Evolutionary conservation across 2,113 vertebrate genomes (phyloP), one percentile per base, ranked within the genome.

Genomic region (Heloderma charlesbogerti): DNA sequence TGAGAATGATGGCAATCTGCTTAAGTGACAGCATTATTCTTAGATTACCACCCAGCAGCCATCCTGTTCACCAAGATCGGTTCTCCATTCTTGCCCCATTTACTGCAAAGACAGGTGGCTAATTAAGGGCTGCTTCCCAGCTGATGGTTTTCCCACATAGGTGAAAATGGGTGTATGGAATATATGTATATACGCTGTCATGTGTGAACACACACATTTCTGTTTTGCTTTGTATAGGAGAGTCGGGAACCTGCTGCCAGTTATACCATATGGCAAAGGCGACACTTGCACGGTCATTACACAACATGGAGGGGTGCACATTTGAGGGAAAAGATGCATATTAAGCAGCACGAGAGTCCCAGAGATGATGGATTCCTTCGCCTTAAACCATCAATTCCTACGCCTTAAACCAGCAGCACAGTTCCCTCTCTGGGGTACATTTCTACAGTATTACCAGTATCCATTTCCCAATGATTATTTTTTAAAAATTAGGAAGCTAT

Each of bases 121-220:
- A 86, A 86, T 80, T 60, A 43, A 90, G 60, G 45, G 82, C 18
- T 75, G 69, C 66, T 82, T 89, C 48, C 40, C 13, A 83, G 27
- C 20, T 75, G 40, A 54, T 34, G 69, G 10, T 67, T 84, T 89
- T 89, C n/a, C 25, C 20, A 54, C 31, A 51, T 54, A 34, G 6
- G 10, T 51, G 74, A 78, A 86, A 90, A 71, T 54, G 34, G n/a
- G 22, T 85, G 51, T 51, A 77, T 37, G 25, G 48, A 40, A 43
- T 43, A 29, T 69, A 25, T 51, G n/a, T 43, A 45, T 81, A 15
- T 25, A 79, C n/a, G 18, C 27, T 54, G 48, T 43, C 29, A 40
- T 25, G 16, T 79, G 20, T 60, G 31, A 60, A 40, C 20, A 27
- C n/a, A 77, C 54, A 77, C 22, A 9, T 25, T 31, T 87, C 1